phyloP scores from a whole-genome alignment of 2,113 vertebrate genomes.

The Microcebus jonahi region DNA sequence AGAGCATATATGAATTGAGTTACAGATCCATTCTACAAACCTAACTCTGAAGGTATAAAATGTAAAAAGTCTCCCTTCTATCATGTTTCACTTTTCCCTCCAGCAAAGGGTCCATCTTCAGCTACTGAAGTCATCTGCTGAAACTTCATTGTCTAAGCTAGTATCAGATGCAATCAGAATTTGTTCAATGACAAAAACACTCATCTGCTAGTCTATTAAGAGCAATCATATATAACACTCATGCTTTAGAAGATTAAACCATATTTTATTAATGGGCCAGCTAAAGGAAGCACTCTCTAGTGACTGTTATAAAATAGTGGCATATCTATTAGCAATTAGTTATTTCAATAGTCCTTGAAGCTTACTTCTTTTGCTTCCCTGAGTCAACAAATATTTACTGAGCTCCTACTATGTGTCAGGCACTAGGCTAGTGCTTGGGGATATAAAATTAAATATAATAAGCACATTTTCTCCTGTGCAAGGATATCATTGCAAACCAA shows the following conservation, averaged over 20 bases:
- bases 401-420: not conserved
- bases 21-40: not conserved
- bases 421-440: not conserved
- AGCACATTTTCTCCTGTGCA: not conserved
- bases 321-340: not conserved
- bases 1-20: not conserved
- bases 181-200: not conserved
- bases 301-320: not conserved
- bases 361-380: not conserved
- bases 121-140: not conserved
- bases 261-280: not conserved
- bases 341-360: not conserved
- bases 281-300: not conserved
- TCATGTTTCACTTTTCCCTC: not conserved
- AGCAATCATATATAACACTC: not conserved
- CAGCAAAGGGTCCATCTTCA: not conserved
- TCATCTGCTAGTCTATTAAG: not conserved
- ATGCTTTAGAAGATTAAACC: constrained; percentile 30
- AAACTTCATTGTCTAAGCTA: not conserved
- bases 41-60: not conserved
- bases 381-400: constrained; percentile 28
- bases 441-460: constrained; percentile 36
- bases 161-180: not conserved
- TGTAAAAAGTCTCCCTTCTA: not conserved
- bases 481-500: not conserved